Base-by-base conservation (phyloP, 2,888 invertebrate species). In the Cephus nigrinus region DNA sequence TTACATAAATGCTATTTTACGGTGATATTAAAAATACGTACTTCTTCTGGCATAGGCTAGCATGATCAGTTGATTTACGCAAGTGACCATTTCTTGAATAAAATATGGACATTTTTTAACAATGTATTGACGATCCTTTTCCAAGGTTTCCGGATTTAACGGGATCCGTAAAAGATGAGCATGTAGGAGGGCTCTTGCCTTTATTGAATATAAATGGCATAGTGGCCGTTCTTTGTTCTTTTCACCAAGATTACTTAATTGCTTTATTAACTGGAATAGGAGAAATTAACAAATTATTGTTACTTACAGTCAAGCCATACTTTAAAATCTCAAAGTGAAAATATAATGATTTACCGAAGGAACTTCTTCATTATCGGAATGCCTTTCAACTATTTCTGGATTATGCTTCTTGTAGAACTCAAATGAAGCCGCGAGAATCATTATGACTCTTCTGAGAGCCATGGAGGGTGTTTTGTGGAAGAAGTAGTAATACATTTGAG, bases 51-150 rank as follows among this genome's bases (percentile, higher is more conserved):
- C 97, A 90, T 98, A 97, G 23, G 97, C 97, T 80, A 98, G 93
- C 89, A 98, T 95, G 79, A 98, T 97, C 73, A 99, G 93, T 91
- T 98, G 98, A 88, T 98, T 97, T 23, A 98, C 96, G 90, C 98
- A 98, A 88, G 97, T 97, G 77, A 99, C 97, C 97, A 99, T 98
- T 92, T 99, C 99, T 86, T 98, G 97, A 77, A 99, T 96, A 72
- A 99, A 94, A 91, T 98, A 98, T 0, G 99, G 98, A 90, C 97
- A 97, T 91, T 98, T 98, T 84, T 96, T 96, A 74, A 97, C 95
- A 77, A 97, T 94, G 87, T 96, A 96, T 86, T 96, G 94, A 71
- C 96, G 93, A 93, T 98, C 98, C 89, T 95, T 94, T 87, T 98
- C 98, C 75, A 98, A 92, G 0, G 97, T 97, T 75, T 94, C 93